A percentile compares a stretch with the other conserved stretches of the same genome.
Evolutionary conservation across 2,888 invertebrate genomes (phyloP).

Genomic region (Tetragnatha montana): DNA sequence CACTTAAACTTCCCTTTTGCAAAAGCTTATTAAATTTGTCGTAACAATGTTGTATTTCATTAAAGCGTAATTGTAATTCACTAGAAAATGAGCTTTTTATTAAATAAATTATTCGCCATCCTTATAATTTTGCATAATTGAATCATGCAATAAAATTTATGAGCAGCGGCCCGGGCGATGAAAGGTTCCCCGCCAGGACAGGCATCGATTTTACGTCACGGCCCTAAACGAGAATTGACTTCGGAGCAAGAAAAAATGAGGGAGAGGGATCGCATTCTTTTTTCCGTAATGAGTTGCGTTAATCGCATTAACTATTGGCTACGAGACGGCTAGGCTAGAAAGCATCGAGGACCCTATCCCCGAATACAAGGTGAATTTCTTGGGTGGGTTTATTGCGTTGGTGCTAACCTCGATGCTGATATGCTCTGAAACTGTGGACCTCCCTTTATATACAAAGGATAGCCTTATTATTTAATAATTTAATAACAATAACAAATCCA

Average conservation of each 20-base stretch:
- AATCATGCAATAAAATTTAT: conserved; percentile 20
- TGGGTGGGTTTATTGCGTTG: no score
- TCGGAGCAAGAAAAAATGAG: conserved; percentile 21
- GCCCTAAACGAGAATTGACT: conserved; percentile 31
- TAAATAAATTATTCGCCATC: conserved; percentile 54
- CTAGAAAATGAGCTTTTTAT: conserved; percentile 56
- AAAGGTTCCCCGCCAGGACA: not conserved
- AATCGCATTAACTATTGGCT: conserved; percentile 46
- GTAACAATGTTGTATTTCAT: conserved; percentile 41
- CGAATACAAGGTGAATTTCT: no score
- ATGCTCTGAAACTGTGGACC: no score
- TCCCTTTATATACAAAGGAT: no score
- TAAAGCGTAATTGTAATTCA: conserved; percentile 50
- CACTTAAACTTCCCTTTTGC: not conserved
- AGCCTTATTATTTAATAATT: no score
- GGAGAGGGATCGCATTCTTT: conserved; percentile 14
- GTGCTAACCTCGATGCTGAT: no score
- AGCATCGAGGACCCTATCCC: no score
- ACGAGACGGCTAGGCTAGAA: not conserved
- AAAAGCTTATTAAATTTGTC: conserved; percentile 50
- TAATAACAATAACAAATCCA: no score
- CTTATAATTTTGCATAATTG: conserved; percentile 53
- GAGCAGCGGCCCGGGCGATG: not conserved
- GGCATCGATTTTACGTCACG: conserved; percentile 45
- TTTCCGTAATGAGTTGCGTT: conserved; percentile 49